These are phyloP conservation scores for Osedax fenrisi DNA, from an alignment of 2,888 invertebrate genomes.

Conservation along the genomic window DNA sequence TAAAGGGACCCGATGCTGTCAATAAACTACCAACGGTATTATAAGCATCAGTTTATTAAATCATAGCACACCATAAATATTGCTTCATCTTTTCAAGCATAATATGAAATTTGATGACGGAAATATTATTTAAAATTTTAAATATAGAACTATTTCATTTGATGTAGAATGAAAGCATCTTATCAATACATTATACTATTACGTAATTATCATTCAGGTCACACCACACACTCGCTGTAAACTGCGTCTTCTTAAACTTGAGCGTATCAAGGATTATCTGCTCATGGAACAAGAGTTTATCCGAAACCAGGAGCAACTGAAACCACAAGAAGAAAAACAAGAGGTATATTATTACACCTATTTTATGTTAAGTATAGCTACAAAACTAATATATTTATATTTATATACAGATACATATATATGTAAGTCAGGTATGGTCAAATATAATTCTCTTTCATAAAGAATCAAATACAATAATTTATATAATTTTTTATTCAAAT, in stretches of 20 bases:
- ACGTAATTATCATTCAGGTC: too few relatives aligned
- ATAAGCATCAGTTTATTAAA: background rate
- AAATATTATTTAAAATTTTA: too few relatives aligned
- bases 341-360: conserved; percentile 60
- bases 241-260: conserved; percentile 80
- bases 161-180: too few relatives aligned
- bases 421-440: background rate
- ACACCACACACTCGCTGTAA: conserved; percentile 94
- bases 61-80: background rate
- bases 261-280: conserved; percentile 93
- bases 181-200: too few relatives aligned
- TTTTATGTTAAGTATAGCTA: too few relatives aligned
- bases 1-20: conserved; percentile 95
- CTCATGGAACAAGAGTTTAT: conserved; percentile 99
- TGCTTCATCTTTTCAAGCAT: too few relatives aligned
- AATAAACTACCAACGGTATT: conserved; percentile 72
- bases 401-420: too few relatives aligned
- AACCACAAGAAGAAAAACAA: conserved; percentile 97
- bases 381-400: too few relatives aligned
- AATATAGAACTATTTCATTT: too few relatives aligned
- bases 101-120: too few relatives aligned
- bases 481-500: too few relatives aligned
- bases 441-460: background rate
- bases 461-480: too few relatives aligned
- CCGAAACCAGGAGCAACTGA: conserved; percentile 87